Evolutionary conservation across 2,888 invertebrate species (phyloP).

Genomic region (Holacanthella duospinosa): DNA sequence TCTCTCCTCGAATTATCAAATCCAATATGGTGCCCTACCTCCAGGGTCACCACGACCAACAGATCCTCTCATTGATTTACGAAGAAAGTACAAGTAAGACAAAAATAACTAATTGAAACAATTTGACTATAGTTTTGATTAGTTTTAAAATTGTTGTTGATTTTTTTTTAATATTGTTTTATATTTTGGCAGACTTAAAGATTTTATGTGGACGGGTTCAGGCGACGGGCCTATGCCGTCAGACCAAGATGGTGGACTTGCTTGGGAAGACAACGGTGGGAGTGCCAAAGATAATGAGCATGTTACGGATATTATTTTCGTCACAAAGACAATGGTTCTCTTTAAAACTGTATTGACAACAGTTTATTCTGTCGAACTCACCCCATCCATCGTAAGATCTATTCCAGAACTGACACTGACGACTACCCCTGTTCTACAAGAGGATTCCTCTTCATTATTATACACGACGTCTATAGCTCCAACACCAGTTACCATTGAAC

Average conservation of each 20-base stretch:
- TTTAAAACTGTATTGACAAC: slow-evolving; percentile 34
- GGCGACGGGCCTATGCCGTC: slow-evolving; percentile 57
- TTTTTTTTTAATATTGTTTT: background rate
- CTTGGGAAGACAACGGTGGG: slow-evolving; percentile 33
- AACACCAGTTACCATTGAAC: background rate
- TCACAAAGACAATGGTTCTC: slow-evolving; percentile 35
- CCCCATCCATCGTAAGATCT: slow-evolving; percentile 26
- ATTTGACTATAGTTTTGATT: background rate
- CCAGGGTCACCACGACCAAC: background rate
- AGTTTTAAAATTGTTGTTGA: background rate
- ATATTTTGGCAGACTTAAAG: slow-evolving; percentile 50
- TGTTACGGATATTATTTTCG: slow-evolving; percentile 9
- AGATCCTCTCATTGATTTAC: background rate
- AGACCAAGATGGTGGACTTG: slow-evolving; percentile 28
- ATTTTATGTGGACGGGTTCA: slow-evolving; percentile 82
- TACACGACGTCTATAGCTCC: background rate
- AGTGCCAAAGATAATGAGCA: background rate
- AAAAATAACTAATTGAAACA: background rate
- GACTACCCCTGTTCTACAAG: background rate
- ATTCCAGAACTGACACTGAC: slow-evolving; percentile 6
- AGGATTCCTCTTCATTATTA: background rate
- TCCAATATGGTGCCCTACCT: background rate
- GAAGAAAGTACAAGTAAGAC: slow-evolving; percentile 6
- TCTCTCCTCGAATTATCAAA: background rate
- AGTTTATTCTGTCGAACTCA: slow-evolving; percentile 33